These are phyloP conservation scores for Telenomus remus DNA, from an alignment of 1,140 invertebrate genomes.

Conservation along the genomic window DNA sequence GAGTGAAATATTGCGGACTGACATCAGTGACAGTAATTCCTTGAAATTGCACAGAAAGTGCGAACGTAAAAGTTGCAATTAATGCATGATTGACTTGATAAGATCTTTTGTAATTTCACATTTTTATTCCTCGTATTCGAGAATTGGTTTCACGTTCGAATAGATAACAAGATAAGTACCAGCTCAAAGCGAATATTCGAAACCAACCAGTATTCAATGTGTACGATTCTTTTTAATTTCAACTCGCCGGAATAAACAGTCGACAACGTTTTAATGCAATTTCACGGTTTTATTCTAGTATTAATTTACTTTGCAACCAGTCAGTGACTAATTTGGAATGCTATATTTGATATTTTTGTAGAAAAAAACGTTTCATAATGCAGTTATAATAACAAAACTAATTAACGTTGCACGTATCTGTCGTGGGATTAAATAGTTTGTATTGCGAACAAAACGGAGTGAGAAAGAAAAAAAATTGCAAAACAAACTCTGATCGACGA, in stretches of 20 bases:
- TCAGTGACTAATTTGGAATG: constrained; percentile 7
- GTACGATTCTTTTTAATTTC: no score
- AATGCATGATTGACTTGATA: constrained; percentile 53
- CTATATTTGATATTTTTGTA: background rate
- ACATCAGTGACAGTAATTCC: constrained; percentile 29
- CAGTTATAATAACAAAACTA: constrained; percentile 32
- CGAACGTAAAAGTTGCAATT: constrained; percentile 41
- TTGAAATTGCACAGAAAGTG: constrained; percentile 42
- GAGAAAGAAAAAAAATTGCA: constrained; percentile 20
- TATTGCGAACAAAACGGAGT: constrained; percentile 15
- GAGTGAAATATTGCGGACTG: constrained; percentile 29
- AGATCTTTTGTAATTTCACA: constrained; percentile 23
- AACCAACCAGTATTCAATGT: no score
- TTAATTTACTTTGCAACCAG: no score
- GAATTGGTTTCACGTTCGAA: constrained; percentile 18
- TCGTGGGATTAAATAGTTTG: constrained; percentile 35
- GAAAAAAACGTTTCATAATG: constrained; percentile 27
- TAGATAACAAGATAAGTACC: constrained; percentile 18
- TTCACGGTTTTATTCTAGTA: no score
- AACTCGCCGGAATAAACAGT: no score
- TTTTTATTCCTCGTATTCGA: constrained; percentile 20
- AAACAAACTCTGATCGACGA: constrained; percentile 30
- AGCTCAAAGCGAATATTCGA: background rate
- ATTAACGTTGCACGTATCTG: constrained; percentile 34
- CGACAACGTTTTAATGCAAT: no score